Percentiles rank a stretch among this genome's conserved stretches.
phyloP scores from a whole-genome alignment of 2,888 invertebrate species.

The Melipona bicolor region DNA sequence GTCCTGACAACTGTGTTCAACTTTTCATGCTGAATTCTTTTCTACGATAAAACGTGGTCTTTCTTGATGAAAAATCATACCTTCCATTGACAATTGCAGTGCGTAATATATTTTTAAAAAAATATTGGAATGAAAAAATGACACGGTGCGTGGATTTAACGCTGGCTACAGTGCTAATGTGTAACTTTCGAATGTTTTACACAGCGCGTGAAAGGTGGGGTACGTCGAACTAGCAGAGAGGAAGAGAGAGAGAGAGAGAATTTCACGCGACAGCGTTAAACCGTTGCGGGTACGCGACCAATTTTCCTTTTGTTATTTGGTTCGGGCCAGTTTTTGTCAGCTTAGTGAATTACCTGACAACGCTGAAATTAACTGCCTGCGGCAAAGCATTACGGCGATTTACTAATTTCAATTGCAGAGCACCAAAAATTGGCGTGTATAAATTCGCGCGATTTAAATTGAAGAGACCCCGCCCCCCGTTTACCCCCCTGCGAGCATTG shows the following conservation, averaged over 20 bases:
- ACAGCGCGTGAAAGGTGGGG: background rate
- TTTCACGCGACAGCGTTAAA: conserved; percentile 21
- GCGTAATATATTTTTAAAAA: no score
- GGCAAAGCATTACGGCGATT: conserved; percentile 31
- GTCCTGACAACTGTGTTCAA: no score
- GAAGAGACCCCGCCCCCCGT: background rate
- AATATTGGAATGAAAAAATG: no score
- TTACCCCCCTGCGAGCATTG: no score
- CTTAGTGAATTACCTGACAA: conserved; percentile 34
- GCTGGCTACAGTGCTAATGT: background rate
- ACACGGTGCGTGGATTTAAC: background rate
- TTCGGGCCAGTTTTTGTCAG: conserved; percentile 33
- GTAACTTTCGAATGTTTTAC: no score
- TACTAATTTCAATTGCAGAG: conserved; percentile 42
- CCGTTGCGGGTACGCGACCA: conserved; percentile 16
- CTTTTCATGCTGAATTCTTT: no score
- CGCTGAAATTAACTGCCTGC: conserved; percentile 29
- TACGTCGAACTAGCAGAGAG: background rate
- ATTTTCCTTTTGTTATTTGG: conserved; percentile 41
- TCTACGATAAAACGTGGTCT: no score
- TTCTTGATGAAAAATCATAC: no score
- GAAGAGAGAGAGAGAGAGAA: background rate
- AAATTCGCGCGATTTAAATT: conserved; percentile 37
- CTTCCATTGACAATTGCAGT: no score
- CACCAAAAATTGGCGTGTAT: conserved; percentile 23